These are phyloP conservation scores for Danio kyathit DNA, from an alignment of 2,797 vertebrate genomes.

Conservation along the genomic window DNA sequence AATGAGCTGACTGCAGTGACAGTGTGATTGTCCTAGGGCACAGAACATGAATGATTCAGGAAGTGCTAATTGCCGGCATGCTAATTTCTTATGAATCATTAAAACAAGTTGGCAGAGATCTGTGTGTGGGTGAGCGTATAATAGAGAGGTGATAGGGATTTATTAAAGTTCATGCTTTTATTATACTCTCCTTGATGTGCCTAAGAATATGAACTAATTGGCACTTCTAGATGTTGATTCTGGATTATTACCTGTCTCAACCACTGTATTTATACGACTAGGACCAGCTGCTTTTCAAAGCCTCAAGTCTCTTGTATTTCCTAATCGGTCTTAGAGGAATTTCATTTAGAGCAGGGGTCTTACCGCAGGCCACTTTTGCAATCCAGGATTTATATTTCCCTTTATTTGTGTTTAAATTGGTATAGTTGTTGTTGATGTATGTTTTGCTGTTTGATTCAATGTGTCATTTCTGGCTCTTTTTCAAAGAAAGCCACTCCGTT, in stretches of 20 bases:
- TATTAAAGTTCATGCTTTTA: slow-evolving; percentile 23
- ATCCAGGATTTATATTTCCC: slow-evolving; percentile 21
- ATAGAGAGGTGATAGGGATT: slow-evolving; percentile 38
- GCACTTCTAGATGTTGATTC: slow-evolving; percentile 13
- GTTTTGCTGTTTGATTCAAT: slow-evolving; percentile 6
- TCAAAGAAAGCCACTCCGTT: background rate
- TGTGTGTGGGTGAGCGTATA: slow-evolving; percentile 25
- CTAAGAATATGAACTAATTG: slow-evolving; percentile 30
- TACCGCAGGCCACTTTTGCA: slow-evolving; percentile 3
- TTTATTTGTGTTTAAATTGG: background rate
- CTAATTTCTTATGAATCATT: slow-evolving; percentile 75
- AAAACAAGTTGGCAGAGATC: slow-evolving; percentile 67
- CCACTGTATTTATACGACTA: background rate
- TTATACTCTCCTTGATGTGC: slow-evolving; percentile 40
- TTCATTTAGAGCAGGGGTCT: background rate
- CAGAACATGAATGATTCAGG: slow-evolving; percentile 74
- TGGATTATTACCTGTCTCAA: slow-evolving; percentile 10
- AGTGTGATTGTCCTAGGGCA: slow-evolving; percentile 64
- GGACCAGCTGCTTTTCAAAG: background rate
- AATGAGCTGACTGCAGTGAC: slow-evolving; percentile 66
- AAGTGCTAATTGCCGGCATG: slow-evolving; percentile 68
- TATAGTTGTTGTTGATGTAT: slow-evolving; percentile 4
- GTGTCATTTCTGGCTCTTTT: background rate
- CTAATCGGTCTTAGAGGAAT: background rate
- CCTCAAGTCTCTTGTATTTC: slow-evolving; percentile 3